Conservation (phyloP, 2,888 invertebrate genomes). For the Orgyia antiqua region DNA sequence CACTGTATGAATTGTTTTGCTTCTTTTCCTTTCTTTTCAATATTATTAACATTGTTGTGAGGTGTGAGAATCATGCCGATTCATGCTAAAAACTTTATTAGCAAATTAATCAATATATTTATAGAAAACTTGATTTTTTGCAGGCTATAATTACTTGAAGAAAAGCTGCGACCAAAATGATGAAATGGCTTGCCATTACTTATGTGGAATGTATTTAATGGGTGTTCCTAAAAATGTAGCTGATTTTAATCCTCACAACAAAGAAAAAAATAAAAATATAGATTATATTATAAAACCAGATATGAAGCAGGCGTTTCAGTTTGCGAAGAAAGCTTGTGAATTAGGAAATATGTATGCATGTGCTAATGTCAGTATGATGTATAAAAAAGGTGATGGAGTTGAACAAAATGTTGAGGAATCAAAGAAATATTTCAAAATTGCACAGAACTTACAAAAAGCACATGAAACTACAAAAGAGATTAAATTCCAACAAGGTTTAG, state of each 20-base stretch:
- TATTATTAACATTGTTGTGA: too few relatives aligned
- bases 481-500: slow-evolving; percentile 78
- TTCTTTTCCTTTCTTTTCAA: too few relatives aligned
- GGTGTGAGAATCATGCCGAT: too few relatives aligned
- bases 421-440: slow-evolving; percentile 84
- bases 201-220: slow-evolving; percentile 87
- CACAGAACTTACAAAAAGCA: slow-evolving; percentile 84
- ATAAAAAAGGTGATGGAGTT: slow-evolving; percentile 89
- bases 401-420: slow-evolving; percentile 84
- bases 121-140: too few relatives aligned
- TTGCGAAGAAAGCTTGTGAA: slow-evolving; percentile 89
- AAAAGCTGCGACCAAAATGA: slow-evolving; percentile 79
- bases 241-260: slow-evolving; percentile 55
- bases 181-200: slow-evolving; percentile 86
- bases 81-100: too few relatives aligned
- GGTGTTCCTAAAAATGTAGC: slow-evolving; percentile 82
- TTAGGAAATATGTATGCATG: slow-evolving; percentile 92
- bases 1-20: too few relatives aligned
- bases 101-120: too few relatives aligned
- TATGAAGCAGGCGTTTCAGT: slow-evolving; percentile 87
- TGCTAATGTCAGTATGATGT: slow-evolving; percentile 93
- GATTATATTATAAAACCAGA: slow-evolving; percentile 81
- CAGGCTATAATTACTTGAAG: slow-evolving; percentile 79
- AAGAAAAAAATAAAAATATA: slow-evolving; percentile 56
- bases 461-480: slow-evolving; percentile 72